These are phyloP conservation scores for Drosophila pachea DNA, from an alignment of 1,140 invertebrate species.

Conservation along the genomic window DNA sequence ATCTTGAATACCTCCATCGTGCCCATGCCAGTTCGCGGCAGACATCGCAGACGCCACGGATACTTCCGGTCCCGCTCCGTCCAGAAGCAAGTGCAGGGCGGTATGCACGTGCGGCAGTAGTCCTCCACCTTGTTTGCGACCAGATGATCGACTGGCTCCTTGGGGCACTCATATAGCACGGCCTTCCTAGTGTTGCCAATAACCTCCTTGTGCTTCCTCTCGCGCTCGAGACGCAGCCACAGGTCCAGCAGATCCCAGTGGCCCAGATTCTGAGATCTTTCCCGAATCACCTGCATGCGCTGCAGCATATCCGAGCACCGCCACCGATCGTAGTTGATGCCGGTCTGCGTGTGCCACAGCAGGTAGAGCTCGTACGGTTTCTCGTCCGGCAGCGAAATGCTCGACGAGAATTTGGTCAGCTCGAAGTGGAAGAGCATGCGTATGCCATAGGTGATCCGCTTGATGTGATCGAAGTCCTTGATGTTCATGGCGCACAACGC, in stretches of 20 bases:
- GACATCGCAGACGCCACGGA: conserved; percentile 49
- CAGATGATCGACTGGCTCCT: neutral
- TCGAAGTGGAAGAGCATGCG: conserved; percentile 65
- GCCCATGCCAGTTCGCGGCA: neutral
- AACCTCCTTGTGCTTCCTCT: conserved; percentile 38
- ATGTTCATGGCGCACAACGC: conserved; percentile 65
- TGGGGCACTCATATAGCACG: conserved; percentile 30
- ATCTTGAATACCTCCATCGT: conserved; percentile 21
- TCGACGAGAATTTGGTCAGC: conserved; percentile 56
- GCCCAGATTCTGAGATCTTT: conserved; percentile 36
- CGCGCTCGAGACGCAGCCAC: conserved; percentile 52
- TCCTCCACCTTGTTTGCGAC: accelerated
- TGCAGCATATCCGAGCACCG: conserved; percentile 54
- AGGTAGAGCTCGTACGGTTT: conserved; percentile 62
- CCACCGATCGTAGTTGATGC: conserved; percentile 47
- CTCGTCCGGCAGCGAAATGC: conserved; percentile 51
- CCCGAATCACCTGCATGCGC: conserved; percentile 56
- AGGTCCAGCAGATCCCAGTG: conserved; percentile 59
- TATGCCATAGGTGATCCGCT: conserved; percentile 57
- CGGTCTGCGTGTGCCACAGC: conserved; percentile 61
- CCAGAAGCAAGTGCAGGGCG: conserved; percentile 65
- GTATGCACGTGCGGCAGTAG: conserved; percentile 32
- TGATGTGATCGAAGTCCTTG: conserved; percentile 65
- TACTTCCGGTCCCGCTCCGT: conserved; percentile 15
- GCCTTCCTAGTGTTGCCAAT: conserved; percentile 9